Base-by-base conservation (phyloP, 2,888 invertebrate species). In the Melanchra persicariae region DNA sequence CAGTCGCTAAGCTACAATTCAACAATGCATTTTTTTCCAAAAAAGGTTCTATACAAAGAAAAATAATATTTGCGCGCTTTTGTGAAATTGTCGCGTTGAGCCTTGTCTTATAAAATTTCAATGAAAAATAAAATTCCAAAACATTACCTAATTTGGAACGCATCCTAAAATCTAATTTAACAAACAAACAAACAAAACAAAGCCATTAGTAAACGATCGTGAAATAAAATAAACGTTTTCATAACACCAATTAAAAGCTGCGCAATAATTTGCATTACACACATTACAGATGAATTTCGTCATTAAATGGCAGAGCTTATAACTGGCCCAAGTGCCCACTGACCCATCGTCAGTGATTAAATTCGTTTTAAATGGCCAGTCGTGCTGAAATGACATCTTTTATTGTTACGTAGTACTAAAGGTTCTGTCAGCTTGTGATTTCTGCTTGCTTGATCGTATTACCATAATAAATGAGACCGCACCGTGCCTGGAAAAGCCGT, bases 201-300 rank as follows among this genome's bases (percentile, higher is more conserved):
- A 30, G n/a, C 75, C 34, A 77, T 75, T 51, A 77, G 45, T 49
- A 77, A 63, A 71, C 51, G n/a, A 51, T 77, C 54, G 17, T 63
- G 73, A 62, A 66, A 54, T 64, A 49, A 60, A 69, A 79, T 43
- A 65, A 61, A 37, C 15, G 22, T 49, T 77, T 65, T 72, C 57
- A 40, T 59, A 68, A 79, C 68, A 76, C 24, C 57, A 79, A 81
- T 79, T 77, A 77, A 68, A 59, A 69, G 6, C 45, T 57, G 8
- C 58, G 65, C 72, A 79, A 81, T 80, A 45, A 47, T 75, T 62
- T 65, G 24, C 62, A 69, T 77, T 81, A 77, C 68, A 52, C 67
- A 49, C 47, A 80, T 64, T 76, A 76, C 34, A 12, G 49, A 49
- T 19, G 10, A 0, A 69, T 84, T 77, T 79, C 66, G 74, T 49